A percentile compares a stretch with the other conserved stretches of the same genome.
phyloP scores from a whole-genome alignment of 2,113 vertebrate genomes.

The Mustela lutreola region DNA sequence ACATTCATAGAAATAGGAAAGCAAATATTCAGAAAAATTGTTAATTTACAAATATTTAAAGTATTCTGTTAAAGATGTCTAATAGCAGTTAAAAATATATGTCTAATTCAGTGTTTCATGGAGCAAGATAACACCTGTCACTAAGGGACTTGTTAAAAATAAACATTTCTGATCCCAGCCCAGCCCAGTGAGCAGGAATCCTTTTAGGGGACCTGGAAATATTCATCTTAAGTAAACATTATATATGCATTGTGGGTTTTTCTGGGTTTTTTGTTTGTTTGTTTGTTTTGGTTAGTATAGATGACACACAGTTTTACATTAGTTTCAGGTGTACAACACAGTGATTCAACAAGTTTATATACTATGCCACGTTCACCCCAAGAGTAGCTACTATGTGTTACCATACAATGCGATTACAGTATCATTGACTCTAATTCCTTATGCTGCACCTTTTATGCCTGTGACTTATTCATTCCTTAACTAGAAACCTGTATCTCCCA shows the following conservation, averaged over 20 bases:
- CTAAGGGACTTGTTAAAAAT: neutral
- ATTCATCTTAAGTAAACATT: neutral
- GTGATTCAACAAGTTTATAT: neutral
- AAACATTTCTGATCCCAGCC: neutral
- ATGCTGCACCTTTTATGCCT: neutral
- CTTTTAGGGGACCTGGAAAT: neutral
- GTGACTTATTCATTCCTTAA: neutral
- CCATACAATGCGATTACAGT: no score
- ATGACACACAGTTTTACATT: neutral
- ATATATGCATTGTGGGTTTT: neutral
- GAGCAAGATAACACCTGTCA: neutral
- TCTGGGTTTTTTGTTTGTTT: no score
- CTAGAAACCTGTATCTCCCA: neutral
- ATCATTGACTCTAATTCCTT: neutral
- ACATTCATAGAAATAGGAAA: neutral
- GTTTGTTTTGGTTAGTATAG: neutral
- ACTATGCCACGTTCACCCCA: neutral
- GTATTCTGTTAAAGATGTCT: neutral
- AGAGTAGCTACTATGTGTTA: neutral
- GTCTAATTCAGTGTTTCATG: neutral
- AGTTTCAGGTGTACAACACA: neutral
- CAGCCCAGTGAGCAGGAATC: neutral
- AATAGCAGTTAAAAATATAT: neutral
- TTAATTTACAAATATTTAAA: neutral
- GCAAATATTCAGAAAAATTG: neutral